Base-by-base conservation (phyloP, 2,113 vertebrate genomes). In the Indri indri region DNA sequence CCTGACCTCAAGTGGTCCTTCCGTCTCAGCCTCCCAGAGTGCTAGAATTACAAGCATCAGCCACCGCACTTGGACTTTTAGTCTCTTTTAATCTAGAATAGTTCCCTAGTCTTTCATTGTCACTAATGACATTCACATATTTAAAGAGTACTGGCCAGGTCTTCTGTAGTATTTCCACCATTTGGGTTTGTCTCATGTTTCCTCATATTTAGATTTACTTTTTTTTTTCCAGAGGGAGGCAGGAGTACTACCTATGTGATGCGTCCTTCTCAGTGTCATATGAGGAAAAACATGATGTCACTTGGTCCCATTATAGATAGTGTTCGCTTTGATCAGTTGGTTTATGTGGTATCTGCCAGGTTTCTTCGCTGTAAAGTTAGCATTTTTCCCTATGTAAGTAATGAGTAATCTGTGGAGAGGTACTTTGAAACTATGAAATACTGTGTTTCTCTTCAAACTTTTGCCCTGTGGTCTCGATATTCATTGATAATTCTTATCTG, bases 51-150 rank as follows among this genome's bases (percentile, higher is more conserved):
- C 13, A 45, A 11, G 37, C 18, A 20, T 71, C 11, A 71, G 70
- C 37, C 37, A 71, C 22, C 10, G 23, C 10, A 40, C 37, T 10
- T 3, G 23, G 68, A 20, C 68, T 71, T 42, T 25, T 27, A 73
- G n/a, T 73, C 20, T 70, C 80, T 52, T 91, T 80, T 85, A 66
- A 91, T 70, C 77, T 91, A 65, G 59, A 92, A 40, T 81, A 74
- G 52, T 65, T 79, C 45, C 63, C 37, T 34, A 65, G 59, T 37
- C 59, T 90, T 83, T 80, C 7, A 80, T 47, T 87, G 30, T 93
- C 92, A 79, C 66, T 94, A 37, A 91, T 57, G 54, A 79, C 57
- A 83, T 22, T 87, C 71, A 96, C 12, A 37, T 82, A 32, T 96
- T 91, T 66, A 16, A 77, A 92, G 66, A 91, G 30, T 88, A 40